These are phyloP conservation scores for Acholoe squamosa DNA, from an alignment of 2,888 invertebrate species.

Conservation along the genomic window DNA sequence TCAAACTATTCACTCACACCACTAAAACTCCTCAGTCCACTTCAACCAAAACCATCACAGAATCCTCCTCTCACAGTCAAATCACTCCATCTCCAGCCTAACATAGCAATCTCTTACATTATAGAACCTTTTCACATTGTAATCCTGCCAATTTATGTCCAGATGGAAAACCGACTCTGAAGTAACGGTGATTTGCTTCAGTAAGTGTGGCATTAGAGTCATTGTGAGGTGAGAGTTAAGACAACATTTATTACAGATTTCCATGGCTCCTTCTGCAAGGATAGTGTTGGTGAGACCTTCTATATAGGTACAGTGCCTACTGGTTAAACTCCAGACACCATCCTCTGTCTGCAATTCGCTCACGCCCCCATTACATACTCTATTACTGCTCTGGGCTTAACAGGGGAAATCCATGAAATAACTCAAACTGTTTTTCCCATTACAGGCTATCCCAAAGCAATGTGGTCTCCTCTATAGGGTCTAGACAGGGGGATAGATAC, in stretches of 20 bases:
- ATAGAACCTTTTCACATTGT: no score
- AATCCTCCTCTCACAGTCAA: no score
- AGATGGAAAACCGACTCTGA: no score
- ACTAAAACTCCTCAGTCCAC: no score
- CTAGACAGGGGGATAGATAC: background rate
- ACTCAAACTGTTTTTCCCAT: background rate
- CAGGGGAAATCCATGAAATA: conserved; percentile 19
- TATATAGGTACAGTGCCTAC: no score
- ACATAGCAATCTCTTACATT: no score
- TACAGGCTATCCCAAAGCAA: background rate
- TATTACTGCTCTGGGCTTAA: background rate
- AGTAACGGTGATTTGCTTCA: no score
- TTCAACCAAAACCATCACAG: no score
- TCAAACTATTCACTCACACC: no score
- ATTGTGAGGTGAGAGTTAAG: background rate
- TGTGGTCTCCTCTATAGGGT: background rate
- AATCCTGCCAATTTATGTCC: no score
- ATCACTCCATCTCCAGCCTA: no score
- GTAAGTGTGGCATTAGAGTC: background rate
- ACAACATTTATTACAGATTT: background rate
- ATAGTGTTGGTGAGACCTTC: no score
- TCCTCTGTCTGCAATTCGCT: background rate
- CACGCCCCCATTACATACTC: background rate
- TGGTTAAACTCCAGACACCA: background rate
- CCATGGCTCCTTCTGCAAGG: background rate